phyloP scores from a whole-genome alignment of 2,113 vertebrate species.

The Planiliza haematocheilus region DNA sequence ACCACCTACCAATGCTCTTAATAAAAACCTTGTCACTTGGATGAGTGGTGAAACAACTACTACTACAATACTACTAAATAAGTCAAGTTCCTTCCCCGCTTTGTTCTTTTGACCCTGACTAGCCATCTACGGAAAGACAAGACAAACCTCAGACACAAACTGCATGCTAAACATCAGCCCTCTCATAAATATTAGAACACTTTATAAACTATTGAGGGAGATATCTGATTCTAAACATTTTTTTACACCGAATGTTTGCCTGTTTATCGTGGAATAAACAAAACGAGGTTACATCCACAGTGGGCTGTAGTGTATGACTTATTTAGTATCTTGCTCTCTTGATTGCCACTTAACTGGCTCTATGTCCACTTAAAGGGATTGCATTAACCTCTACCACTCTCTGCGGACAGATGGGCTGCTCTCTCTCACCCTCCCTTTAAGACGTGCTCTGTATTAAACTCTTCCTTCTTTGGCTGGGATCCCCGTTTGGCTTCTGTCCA shows the following conservation, averaged over 20 bases:
- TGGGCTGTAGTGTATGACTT: slow-evolving; percentile 28
- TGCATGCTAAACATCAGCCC: too few species aligned
- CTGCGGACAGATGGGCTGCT: slow-evolving; percentile 54
- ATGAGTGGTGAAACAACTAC: too few species aligned
- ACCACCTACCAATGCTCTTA: too few species aligned
- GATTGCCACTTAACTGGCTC: slow-evolving; percentile 63
- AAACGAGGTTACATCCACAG: slow-evolving; percentile 1
- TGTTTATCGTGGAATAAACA: slow-evolving; percentile 26
- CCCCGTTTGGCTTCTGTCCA: slow-evolving; percentile 67
- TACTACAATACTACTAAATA: too few species aligned
- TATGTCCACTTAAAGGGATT: slow-evolving; percentile 74
- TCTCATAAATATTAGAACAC: slow-evolving; percentile 11
- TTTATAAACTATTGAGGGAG: neutral
- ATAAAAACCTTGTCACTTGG: too few species aligned
- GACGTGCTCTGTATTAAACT: slow-evolving; percentile 64
- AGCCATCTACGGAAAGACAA: too few species aligned
- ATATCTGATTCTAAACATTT: slow-evolving; percentile 4
- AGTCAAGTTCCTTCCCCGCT: too few species aligned
- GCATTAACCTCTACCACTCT: slow-evolving; percentile 75
- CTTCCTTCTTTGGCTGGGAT: slow-evolving; percentile 74
- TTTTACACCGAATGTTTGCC: neutral
- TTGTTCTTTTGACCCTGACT: too few species aligned
- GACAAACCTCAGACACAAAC: neutral
- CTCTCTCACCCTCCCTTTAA: slow-evolving; percentile 60
- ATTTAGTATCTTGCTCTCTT: slow-evolving; percentile 44